Base-by-base conservation (phyloP, 1,140 invertebrate species). In the Macrobrachium nipponense region DNA sequence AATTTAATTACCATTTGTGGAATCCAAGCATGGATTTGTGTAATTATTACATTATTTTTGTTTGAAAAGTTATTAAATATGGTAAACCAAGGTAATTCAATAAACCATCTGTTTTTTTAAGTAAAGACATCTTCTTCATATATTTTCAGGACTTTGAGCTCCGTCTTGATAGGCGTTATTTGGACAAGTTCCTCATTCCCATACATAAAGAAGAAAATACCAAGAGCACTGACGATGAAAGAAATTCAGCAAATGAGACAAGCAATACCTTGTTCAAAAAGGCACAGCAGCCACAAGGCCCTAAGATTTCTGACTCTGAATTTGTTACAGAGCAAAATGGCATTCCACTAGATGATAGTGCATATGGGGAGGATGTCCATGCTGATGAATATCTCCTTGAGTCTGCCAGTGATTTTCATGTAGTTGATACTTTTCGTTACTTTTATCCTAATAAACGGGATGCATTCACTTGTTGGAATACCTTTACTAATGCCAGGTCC, bases 381-480 rank as follows among this genome's bases (percentile, higher is more conserved):
- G 17, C 36, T 44, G 83, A 85, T 79, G 77, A 86, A 61, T 18
- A 79, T n/a, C 62, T 86, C 0, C 77, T 86, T 58, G 27, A 58
- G 20, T 86, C 83, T 14, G 23, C 23, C 7, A 80, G 72, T 23
- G 76, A 89, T 88, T 80, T 88, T 86, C 81, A 89, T 43, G 92
- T 94, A 87, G 85, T 93, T 14, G 93, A 94, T 89, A 90, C 92
- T 58, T 94, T 93, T 88, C 91, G 93, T 20, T 89, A 91, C 62
- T 90, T 93, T 51, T 90, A 94, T 89, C 93, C 93, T 20, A 79
- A 90, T 18, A 73, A 90, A 64, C 84, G 89, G 77, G 89, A 92
- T 44, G 91, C 91, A 7, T 94, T 91, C 89, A 93, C 93, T 14
- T 94, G 93, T 89, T 94, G 93, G 93, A 91, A 91, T 83, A 92